A percentile compares a stretch with the other conserved stretches of the same genome.
Conservation (phyloP, 2,113 vertebrate genomes). For the Pithys albifrons region DNA sequence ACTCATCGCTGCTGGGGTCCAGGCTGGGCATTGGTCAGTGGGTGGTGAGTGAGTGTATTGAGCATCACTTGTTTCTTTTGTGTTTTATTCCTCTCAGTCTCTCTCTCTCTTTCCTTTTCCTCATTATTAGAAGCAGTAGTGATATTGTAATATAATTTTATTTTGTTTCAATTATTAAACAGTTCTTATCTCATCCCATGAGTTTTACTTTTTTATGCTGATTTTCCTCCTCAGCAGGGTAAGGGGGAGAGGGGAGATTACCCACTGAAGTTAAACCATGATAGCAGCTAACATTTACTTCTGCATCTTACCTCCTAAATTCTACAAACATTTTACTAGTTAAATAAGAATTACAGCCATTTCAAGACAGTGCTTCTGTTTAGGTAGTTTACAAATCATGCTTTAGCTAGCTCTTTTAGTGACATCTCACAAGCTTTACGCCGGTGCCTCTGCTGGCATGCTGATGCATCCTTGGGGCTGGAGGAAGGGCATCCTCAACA, state of each 20-base stretch:
- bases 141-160: neutral
- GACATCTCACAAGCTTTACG: neutral
- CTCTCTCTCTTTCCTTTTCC: neutral
- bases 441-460: fast-evolving
- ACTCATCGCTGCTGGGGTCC: neutral
- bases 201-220: neutral
- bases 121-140: too few relatives aligned
- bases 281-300: neutral
- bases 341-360: neutral
- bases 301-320: neutral
- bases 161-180: neutral
- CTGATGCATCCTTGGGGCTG: too few relatives aligned
- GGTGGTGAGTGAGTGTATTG: too few relatives aligned
- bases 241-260: fast-evolving
- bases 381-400: neutral
- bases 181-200: neutral
- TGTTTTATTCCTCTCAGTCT: neutral
- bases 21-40: neutral
- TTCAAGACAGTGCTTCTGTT: neutral
- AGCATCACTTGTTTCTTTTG: neutral
- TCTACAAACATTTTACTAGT: neutral
- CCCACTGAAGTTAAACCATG: neutral
- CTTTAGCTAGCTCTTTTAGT: neutral
- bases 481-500: fast-evolving
- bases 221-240: neutral